A percentile compares a stretch with the other conserved stretches of the same genome.
These are phyloP conservation scores for Girardia tigrina DNA, from an alignment of 2,888 invertebrate species.

Conservation along the genomic window DNA sequence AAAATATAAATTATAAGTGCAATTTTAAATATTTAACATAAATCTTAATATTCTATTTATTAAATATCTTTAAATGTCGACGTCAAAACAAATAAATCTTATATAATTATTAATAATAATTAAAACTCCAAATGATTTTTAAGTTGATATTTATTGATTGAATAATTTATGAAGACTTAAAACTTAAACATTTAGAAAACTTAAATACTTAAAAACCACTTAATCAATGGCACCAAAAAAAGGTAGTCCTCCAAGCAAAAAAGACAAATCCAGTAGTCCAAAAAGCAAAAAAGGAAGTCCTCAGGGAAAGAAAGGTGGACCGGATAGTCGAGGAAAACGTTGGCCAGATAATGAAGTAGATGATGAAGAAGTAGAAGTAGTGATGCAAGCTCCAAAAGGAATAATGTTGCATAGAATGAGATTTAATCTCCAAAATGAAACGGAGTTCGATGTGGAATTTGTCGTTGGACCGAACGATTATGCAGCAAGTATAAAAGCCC, in stretches of 20 bases:
- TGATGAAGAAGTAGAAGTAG: slow-evolving; percentile 30
- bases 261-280: background rate
- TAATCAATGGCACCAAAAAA: background rate
- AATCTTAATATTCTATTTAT: too few relatives aligned
- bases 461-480: slow-evolving; percentile 28
- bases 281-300: background rate
- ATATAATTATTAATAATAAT: too few relatives aligned
- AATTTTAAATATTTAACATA: too few relatives aligned
- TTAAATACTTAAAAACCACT: background rate
- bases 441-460: slow-evolving; percentile 31
- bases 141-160: background rate
- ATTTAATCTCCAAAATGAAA: slow-evolving; percentile 7
- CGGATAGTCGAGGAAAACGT: slow-evolving; percentile 14
- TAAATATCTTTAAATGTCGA: too few relatives aligned
- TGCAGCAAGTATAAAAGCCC: background rate
- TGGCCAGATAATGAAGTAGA: background rate
- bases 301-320: slow-evolving; percentile 25
- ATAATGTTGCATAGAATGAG: slow-evolving; percentile 32
- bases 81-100: too few relatives aligned
- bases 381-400: slow-evolving; percentile 27
- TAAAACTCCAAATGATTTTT: background rate
- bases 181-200: background rate
- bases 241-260: background rate
- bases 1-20: too few relatives aligned
- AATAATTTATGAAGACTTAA: background rate